These are phyloP conservation scores for Epinotia nisella DNA, from an alignment of 2,888 invertebrate species.

Conservation along the genomic window DNA sequence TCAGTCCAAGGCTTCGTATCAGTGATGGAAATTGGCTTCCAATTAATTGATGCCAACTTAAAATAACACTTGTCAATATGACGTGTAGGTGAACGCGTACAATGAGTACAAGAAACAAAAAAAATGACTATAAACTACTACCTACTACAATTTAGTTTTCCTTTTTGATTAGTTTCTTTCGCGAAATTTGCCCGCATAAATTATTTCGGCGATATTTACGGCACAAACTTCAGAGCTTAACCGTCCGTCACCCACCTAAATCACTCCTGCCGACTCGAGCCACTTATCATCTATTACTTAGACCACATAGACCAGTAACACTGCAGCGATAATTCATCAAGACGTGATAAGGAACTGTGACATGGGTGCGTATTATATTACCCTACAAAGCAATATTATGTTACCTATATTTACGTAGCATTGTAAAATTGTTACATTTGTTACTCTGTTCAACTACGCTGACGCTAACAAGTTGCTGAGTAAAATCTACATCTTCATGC, in stretches of 20 bases:
- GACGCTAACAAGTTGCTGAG: constrained; percentile 40
- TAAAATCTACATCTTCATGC: constrained; percentile 41
- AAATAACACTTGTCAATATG: too few relatives aligned
- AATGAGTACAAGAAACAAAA: too few relatives aligned
- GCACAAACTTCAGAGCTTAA: constrained; percentile 8
- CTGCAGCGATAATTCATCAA: constrained; percentile 72
- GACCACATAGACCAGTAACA: constrained; percentile 48
- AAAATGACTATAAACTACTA: too few relatives aligned
- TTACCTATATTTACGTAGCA: constrained; percentile 25
- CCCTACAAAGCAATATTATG: constrained; percentile 49
- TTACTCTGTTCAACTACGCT: constrained; percentile 34
- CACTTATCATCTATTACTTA: constrained; percentile 43
- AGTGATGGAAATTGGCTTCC: too few relatives aligned
- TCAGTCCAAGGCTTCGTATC: too few relatives aligned
- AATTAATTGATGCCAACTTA: too few relatives aligned
- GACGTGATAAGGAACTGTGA: constrained; percentile 75
- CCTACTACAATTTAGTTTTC: too few relatives aligned
- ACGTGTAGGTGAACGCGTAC: too few relatives aligned
- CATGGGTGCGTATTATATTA: constrained; percentile 68
- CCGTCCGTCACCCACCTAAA: constrained; percentile 24
- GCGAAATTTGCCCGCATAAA: background rate
- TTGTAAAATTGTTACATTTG: constrained; percentile 30
- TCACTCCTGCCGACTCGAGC: constrained; percentile 40
- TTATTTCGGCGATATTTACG: background rate
- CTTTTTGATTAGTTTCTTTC: background rate